Conservation (phyloP, 2,797 vertebrate genomes). For the Ceryle rudis region DNA sequence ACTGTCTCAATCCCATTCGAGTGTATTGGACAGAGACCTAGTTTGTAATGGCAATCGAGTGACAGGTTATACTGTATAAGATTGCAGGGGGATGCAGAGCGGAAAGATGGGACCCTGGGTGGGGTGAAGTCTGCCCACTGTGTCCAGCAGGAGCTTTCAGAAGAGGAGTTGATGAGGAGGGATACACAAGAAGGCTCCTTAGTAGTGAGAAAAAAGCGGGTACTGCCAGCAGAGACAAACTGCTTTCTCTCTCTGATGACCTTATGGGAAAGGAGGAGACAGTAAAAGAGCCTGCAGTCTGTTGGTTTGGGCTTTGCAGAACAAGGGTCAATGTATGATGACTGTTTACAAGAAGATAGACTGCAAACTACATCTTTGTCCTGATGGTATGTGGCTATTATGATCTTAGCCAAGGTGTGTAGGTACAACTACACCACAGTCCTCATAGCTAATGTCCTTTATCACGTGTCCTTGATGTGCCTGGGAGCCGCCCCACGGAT, state of each 20-base stretch:
- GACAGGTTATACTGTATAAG: neutral
- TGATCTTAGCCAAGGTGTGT: neutral
- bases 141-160: neutral
- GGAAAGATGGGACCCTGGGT: neutral
- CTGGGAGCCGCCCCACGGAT: neutral
- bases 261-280: neutral
- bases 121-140: fast-evolving
- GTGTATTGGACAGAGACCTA: neutral
- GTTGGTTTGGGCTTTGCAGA: neutral
- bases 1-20: neutral
- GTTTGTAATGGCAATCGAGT: fast-evolving
- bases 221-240: neutral
- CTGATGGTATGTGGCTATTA: neutral
- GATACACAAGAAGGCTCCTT: neutral
- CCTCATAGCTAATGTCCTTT: neutral
- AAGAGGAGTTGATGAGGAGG: neutral
- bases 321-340: neutral
- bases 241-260: neutral
- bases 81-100: neutral
- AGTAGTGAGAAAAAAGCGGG: neutral
- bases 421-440: neutral
- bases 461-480: neutral
- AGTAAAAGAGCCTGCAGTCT: neutral
- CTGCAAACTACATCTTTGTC: neutral
- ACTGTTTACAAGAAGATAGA: neutral